These are phyloP conservation scores for Diaphora mendica DNA, from an alignment of 2,888 invertebrate genomes.

Conservation along the genomic window DNA sequence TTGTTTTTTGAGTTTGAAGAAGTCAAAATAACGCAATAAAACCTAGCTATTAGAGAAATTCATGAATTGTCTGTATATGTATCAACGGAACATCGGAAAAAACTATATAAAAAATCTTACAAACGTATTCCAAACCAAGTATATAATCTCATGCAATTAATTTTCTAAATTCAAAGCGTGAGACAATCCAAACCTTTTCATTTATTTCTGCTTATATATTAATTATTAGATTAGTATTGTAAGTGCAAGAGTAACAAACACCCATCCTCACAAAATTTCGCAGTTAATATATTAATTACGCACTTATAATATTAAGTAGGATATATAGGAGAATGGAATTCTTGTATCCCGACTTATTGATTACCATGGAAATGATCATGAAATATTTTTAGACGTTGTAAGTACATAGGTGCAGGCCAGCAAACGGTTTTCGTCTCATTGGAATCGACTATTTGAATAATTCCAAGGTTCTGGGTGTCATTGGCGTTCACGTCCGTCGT, in stretches of 20 bases:
- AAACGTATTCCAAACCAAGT: background rate
- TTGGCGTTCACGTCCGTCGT: conserved; percentile 5
- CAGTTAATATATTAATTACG: too few species aligned
- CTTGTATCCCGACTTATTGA: background rate
- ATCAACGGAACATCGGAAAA: background rate
- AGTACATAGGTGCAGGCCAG: background rate
- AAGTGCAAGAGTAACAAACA: too few species aligned
- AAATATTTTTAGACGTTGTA: background rate
- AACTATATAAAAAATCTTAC: background rate
- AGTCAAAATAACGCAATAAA: background rate
- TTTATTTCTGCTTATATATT: background rate
- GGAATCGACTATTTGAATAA: conserved; percentile 20
- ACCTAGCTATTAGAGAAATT: background rate
- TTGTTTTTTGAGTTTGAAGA: background rate
- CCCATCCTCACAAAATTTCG: too few species aligned
- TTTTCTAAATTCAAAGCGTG: background rate
- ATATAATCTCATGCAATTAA: background rate
- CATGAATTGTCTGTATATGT: too few species aligned
- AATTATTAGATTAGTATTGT: background rate
- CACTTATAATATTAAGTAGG: too few species aligned
- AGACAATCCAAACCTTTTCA: background rate
- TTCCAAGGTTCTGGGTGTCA: conserved; percentile 11
- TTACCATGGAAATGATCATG: background rate
- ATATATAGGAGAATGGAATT: background rate
- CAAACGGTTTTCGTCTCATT: conserved; percentile 6